Evolutionary conservation across 2,113 vertebrate species (phyloP).

Genomic region (Taxidea taxus): DNA sequence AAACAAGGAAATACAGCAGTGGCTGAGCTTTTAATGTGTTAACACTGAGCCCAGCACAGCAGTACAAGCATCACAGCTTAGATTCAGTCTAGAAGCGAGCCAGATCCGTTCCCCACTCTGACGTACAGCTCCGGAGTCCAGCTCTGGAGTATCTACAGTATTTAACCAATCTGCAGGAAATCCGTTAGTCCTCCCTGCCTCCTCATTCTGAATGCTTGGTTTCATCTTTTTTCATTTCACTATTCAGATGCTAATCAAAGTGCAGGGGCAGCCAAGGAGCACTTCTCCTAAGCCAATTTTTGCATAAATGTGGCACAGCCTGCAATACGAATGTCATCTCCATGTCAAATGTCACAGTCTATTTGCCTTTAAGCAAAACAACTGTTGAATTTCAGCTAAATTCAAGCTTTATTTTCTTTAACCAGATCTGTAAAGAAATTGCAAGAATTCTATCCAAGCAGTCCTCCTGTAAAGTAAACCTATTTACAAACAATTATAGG

Average conservation of each 20-base stretch:
- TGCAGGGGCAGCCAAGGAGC: neutral
- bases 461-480: neutral
- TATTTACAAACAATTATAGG: neutral
- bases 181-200: neutral
- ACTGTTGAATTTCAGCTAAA: neutral
- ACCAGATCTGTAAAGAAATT: conserved; percentile 34
- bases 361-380: neutral
- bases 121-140: neutral
- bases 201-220: neutral
- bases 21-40: neutral
- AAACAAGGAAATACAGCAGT: neutral
- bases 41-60: neutral
- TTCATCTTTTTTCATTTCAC: conserved; percentile 19
- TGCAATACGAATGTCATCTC: neutral
- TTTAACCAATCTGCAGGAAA: conserved; percentile 30
- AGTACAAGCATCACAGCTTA: neutral
- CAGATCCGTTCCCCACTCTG: neutral
- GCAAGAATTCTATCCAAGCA: neutral
- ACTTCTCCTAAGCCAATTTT: neutral
- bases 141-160: neutral
- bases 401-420: conserved; percentile 30
- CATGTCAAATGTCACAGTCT: neutral
- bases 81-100: neutral
- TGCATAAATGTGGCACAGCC: neutral
- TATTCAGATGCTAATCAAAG: conserved; percentile 53